phyloP scores from a whole-genome alignment of 2,888 invertebrate species.

The Coleophora flavipennella region DNA sequence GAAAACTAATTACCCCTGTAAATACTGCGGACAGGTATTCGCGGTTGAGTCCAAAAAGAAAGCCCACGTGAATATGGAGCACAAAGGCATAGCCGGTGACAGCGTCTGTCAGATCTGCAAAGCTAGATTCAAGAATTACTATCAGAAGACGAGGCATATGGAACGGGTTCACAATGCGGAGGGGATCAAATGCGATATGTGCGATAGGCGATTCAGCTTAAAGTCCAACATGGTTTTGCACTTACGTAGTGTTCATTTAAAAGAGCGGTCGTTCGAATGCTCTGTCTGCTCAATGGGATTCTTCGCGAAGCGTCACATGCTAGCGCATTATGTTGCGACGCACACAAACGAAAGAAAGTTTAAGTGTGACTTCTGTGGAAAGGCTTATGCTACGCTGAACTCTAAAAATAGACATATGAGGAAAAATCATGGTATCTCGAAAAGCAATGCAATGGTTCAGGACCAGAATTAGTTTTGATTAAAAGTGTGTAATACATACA shows the following conservation, averaged over 20 bases:
- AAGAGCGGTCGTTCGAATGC: conserved; percentile 57
- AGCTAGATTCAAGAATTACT: conserved; percentile 59
- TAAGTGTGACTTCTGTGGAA: conserved; percentile 74
- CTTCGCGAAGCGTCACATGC: conserved; percentile 58
- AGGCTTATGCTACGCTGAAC: conserved; percentile 63
- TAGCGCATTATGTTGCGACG: conserved; percentile 61
- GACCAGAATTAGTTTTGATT: conserved; percentile 13
- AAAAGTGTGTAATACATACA: no score
- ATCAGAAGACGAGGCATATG: conserved; percentile 62
- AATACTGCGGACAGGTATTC: conserved; percentile 50
- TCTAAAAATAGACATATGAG: conserved; percentile 59
- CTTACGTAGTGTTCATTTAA: conserved; percentile 54
- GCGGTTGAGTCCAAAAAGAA: conserved; percentile 56
- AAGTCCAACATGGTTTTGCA: conserved; percentile 54
- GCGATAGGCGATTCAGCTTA: conserved; percentile 58
- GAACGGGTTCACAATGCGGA: conserved; percentile 56
- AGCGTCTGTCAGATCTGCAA: conserved; percentile 63
- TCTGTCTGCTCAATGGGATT: conserved; percentile 61
- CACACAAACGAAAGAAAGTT: conserved; percentile 68
- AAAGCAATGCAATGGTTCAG: conserved; percentile 17
- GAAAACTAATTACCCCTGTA: conserved; percentile 50
- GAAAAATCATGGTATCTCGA: conserved; percentile 50
- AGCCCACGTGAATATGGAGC: conserved; percentile 54
- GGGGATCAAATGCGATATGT: conserved; percentile 55
- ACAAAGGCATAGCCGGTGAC: conserved; percentile 58